These are phyloP conservation scores for Alviniconcha marisindica DNA, from an alignment of 1,140 invertebrate species.

Conservation along the genomic window DNA sequence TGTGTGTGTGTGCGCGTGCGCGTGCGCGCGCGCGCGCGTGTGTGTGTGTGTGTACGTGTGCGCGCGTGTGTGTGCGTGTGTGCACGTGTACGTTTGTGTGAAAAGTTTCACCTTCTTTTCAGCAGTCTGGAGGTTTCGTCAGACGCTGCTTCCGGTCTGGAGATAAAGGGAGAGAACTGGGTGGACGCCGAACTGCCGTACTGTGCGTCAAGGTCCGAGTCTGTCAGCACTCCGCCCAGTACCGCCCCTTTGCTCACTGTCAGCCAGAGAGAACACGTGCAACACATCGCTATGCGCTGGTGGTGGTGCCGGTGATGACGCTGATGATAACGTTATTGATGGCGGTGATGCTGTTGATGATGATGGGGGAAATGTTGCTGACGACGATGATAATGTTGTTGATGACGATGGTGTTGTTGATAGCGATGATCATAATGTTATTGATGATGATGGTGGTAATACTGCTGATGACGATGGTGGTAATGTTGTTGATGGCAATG, in stretches of 20 bases:
- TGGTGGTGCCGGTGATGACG: neutral
- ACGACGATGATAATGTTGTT: neutral
- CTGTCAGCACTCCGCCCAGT: neutral
- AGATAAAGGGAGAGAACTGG: neutral
- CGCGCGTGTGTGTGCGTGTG: too few species aligned
- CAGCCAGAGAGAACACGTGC: too few species aligned
- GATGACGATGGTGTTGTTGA: neutral
- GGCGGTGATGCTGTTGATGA: neutral
- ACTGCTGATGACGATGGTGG: too few species aligned
- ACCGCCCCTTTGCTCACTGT: too few species aligned
- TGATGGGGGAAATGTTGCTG: neutral
- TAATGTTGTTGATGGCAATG: too few species aligned
- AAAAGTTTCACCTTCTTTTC: conserved; percentile 1
- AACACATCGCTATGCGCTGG: too few species aligned
- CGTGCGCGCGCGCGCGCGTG: too few species aligned
- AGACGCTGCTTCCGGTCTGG: neutral
- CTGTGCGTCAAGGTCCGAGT: neutral
- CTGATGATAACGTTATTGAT: neutral
- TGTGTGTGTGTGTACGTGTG: too few species aligned
- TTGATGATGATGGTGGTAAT: neutral
- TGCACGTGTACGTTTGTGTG: too few species aligned
- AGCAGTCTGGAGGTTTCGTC: neutral
- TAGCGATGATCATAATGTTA: neutral
- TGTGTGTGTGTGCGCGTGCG: too few species aligned
- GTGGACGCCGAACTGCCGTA: neutral